Percentiles rank a stretch among this genome's conserved stretches.
Conservation (phyloP, 2,888 invertebrate genomes). For the Morpho helenor region DNA sequence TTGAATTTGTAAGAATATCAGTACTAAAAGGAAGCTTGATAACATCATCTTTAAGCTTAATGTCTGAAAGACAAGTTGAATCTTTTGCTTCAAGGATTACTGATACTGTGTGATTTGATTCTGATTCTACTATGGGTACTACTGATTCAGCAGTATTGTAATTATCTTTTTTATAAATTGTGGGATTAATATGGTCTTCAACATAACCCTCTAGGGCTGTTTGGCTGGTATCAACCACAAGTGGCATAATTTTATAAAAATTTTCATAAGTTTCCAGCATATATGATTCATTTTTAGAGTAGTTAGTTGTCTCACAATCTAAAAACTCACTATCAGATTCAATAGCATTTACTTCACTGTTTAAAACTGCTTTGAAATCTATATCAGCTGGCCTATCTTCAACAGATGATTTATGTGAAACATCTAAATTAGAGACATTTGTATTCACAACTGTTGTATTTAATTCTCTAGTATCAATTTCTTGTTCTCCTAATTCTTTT, state of each 20-base stretch:
- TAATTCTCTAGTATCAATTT: slow-evolving; percentile 26
- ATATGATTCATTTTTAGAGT: slow-evolving; percentile 46
- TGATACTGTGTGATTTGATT: too few relatives aligned
- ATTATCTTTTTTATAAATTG: not conserved
- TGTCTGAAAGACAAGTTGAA: too few relatives aligned
- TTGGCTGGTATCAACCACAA: not conserved
- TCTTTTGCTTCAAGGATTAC: too few relatives aligned
- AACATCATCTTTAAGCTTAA: too few relatives aligned
- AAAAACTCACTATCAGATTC: slow-evolving; percentile 68
- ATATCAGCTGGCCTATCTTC: slow-evolving; percentile 41
- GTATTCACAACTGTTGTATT: slow-evolving; percentile 56
- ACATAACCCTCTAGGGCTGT: slow-evolving; percentile 23
- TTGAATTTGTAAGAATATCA: too few relatives aligned
- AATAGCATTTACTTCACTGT: slow-evolving; percentile 27
- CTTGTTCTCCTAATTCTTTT: slow-evolving; percentile 3
- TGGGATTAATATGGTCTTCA: slow-evolving; percentile 1
- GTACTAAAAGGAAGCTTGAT: too few relatives aligned
- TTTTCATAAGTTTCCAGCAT: slow-evolving; percentile 4
- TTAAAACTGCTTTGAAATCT: slow-evolving; percentile 20
- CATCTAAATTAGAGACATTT: slow-evolving; percentile 48
- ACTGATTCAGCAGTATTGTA: not conserved
- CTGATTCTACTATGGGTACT: not conserved
- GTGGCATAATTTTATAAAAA: not conserved
- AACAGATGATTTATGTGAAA: slow-evolving; percentile 41
- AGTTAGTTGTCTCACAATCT: slow-evolving; percentile 63